Conservation (phyloP, 1,140 invertebrate genomes). For the Nasonia longicornis region DNA sequence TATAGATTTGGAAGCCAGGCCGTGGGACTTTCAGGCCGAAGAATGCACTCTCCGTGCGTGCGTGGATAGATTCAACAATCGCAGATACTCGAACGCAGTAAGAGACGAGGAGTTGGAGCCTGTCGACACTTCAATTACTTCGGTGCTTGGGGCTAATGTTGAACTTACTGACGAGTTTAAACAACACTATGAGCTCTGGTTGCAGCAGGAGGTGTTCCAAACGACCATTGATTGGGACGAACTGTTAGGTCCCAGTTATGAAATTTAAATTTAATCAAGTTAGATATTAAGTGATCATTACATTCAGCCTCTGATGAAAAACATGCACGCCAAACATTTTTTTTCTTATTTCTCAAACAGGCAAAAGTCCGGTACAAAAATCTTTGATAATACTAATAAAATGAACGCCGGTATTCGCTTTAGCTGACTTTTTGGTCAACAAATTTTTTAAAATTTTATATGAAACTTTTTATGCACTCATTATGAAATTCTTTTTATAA, state of each 20-base stretch:
- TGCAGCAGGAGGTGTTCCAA: constrained; percentile 96
- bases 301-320: constrained; percentile 15
- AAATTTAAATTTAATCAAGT: constrained; percentile 55
- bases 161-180: constrained; percentile 96
- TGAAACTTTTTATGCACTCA: no score
- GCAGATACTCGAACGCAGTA: constrained; percentile 80
- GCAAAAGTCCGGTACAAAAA: background rate
- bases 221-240: constrained; percentile 84
- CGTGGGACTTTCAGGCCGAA: constrained; percentile 99
- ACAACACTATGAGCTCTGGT: constrained; percentile 95
- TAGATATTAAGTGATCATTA: constrained; percentile 23
- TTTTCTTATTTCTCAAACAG: background rate
- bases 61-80: constrained; percentile 95
- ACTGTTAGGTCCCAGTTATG: constrained; percentile 62
- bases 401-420: background rate
- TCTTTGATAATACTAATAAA: background rate
- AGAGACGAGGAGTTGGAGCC: constrained; percentile 81
- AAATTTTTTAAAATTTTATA: no score
- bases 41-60: constrained; percentile 93
- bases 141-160: constrained; percentile 81
- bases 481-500: no score
- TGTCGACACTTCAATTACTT: constrained; percentile 87
- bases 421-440: background rate
- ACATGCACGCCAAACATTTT: background rate
- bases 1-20: constrained; percentile 92